These are phyloP conservation scores for Clarias fuscus DNA, from an alignment of 2,797 vertebrate genomes.

Conservation along the genomic window DNA sequence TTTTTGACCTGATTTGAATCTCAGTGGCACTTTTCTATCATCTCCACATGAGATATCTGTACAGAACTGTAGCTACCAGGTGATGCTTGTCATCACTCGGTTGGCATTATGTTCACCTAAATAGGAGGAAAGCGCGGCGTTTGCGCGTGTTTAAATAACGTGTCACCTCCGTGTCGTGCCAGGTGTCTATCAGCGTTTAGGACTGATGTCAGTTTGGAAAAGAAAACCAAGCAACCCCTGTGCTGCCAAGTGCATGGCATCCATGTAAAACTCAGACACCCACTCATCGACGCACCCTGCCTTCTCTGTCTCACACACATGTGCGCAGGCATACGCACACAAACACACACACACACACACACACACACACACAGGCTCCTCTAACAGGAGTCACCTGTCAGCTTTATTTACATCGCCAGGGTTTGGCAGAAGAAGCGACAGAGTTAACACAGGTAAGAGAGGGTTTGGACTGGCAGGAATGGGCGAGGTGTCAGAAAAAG, in stretches of 20 bases:
- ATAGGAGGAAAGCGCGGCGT: conserved; percentile 36
- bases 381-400: conserved; percentile 67
- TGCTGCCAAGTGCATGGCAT: conserved; percentile 49
- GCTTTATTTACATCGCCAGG: conserved; percentile 64
- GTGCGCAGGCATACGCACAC: not conserved
- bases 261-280: conserved; percentile 64
- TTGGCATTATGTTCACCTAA: conserved; percentile 43
- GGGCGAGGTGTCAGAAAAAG: conserved; percentile 53
- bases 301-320: conserved; percentile 47
- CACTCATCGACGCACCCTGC: conserved; percentile 70
- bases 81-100: conserved; percentile 36
- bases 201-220: conserved; percentile 50
- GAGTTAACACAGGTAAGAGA: conserved; percentile 53
- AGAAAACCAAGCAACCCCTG: conserved; percentile 40
- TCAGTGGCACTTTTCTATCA: conserved; percentile 10
- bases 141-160: conserved; percentile 47
- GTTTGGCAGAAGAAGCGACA: conserved; percentile 52
- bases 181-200: conserved; percentile 54
- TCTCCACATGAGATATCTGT: conserved; percentile 12
- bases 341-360: conserved; percentile 25
- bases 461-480: conserved; percentile 56
- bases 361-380: conserved; percentile 33
- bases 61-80: conserved; percentile 19
- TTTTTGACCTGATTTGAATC: conserved; percentile 23
- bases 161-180: conserved; percentile 47